Base-by-base conservation (phyloP, 2,113 vertebrate species). In the Ptychochromis oligacanthus region DNA sequence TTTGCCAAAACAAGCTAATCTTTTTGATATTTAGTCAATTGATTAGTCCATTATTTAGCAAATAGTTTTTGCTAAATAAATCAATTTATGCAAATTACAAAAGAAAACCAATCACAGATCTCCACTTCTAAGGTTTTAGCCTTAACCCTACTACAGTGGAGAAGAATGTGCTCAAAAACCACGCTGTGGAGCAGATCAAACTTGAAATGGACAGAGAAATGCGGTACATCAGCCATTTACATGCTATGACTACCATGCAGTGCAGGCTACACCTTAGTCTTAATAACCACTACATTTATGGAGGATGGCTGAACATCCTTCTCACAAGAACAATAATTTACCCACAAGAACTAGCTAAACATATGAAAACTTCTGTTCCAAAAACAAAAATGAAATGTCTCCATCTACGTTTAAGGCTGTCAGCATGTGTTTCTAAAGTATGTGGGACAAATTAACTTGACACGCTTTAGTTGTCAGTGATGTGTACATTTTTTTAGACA, bases 401-500 rank as follows among this genome's bases (percentile, higher is more conserved):
- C 22, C 6, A 6, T 75, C 62, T 81, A 24, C 6, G 1, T 75
- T 79, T 46, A 58, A 60, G 80, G 77, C 77, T 72, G 54, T 81
- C 79, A 78, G 55, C 46, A 34, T 20, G 72, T 55, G 46, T 81
- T 80, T n/a, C 7, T 59, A 58, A 84, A 60, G 40, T 79, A 54
- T 78, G 55, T 59, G 56, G 43, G 55, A 22, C 28, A 52, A 60
- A 56, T 82, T 79, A 78, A 85, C 43, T 64, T 36, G 72, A 88
- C 26, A 43, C 88, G 2, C 75, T 74, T 55, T 79, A 60, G 77
- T 38, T 77, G 75, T 59, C 62, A 75, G 64, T 81, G 55, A 77
- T 56, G 36, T 80, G 40, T 64, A 72, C 78, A 80, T 82, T 82
- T 77, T 2, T 78, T 85, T 80, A 55, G 20, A 72, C 18, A n/a